Evolutionary conservation across 2,888 invertebrate genomes (phyloP), one percentile per base, ranked within the genome.

Genomic region (Chymomyza procnemis): DNA sequence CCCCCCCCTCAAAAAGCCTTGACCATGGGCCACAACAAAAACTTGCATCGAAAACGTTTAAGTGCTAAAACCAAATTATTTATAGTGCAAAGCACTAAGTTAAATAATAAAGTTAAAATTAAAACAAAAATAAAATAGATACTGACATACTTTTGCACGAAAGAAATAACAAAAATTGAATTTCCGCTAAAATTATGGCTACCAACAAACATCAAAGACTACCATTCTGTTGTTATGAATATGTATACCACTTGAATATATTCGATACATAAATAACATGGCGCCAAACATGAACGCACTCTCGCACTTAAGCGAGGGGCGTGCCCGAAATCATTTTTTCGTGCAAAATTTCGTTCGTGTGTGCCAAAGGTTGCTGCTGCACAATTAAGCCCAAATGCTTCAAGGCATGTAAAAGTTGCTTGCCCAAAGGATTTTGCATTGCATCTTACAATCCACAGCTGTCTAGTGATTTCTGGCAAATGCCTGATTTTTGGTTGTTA

Each of bases 121-220:
- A 26, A 26, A 26, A 26, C 1, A 3, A 8, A 26, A 26, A 26
- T 30, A 41, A 18, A 19, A 30, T 54, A 18, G 63, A 66, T n/a
- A 52, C 50, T 75, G 78, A 63, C 68, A 69, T 30, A 64, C 69
- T 63, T 74, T 46, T 67, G 14, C 50, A 50, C 34, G n/a, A 47
- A 69, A 69, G 55, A 69, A 75, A 72, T 76, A 62, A 66, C 14
- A 58, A 21, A n/a, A 55, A 69, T 69, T 73, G 30, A 66, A 59
- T 73, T 76, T 69, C 55, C 56, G 74, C 64, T 22, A 68, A 66
- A 70, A 12, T 12, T 41, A 41, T 41, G 6, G 12, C 9, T 12
- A 50, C 6, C 50, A 50, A 50, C 50, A 50, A 50, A 50, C 16
- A 50, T 18, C 50, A 50, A 50, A 50, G 19, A 50, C 14, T 18